Base-by-base conservation (phyloP, 2,888 invertebrate genomes). In the Diplolepis rosae region DNA sequence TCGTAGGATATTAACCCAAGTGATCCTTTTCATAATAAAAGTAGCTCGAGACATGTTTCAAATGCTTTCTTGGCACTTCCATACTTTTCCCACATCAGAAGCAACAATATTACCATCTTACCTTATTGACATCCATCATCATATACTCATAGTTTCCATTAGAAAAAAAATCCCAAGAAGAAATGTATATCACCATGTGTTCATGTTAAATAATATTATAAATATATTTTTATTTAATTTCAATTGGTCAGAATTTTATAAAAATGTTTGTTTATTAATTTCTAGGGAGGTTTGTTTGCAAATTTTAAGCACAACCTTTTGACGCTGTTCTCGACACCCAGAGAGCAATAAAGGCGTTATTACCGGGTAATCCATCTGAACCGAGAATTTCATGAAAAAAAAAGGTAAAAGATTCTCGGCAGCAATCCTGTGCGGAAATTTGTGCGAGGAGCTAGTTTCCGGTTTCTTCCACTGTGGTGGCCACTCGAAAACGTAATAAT, bases 371-470 rank as follows among this genome's bases (percentile, higher is more conserved):
- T 39, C 61, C 39, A 22, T 61, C 56, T 54, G 56, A 56, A 32
- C 35, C 6, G 24, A 39, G 24, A 4, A 39, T 24, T 61, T 52
- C 1, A 27, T 24, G 13, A 22, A 35, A 56, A 39, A 35, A 35
- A 35, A 24, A 61, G 24, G 35, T 22, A 32, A 52, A 52, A 52
- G 52, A 28, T 28, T 52, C 52, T n/a, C 39, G 39, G 32, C 56
- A 35, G 39, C 39, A 61, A 61, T 61, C 54, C 32, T 54, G 30
- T 18, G 32, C 54, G 54, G 54, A 54, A 54, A 54, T 61, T 61
- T 39, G 61, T 39, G 61, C 61, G 4, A n/a, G 24, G 39, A 24
- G 39, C 39, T 61, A 42, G 61, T 39, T 61, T 61, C 61, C 61
- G 61, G 61, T 61, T 61, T 39, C 61, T 35, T 24, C 24, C 11